These are phyloP conservation scores for pig (Sus scrofa) DNA, from an alignment of 2,113 vertebrate species.

Conservation along the genomic window DNA sequence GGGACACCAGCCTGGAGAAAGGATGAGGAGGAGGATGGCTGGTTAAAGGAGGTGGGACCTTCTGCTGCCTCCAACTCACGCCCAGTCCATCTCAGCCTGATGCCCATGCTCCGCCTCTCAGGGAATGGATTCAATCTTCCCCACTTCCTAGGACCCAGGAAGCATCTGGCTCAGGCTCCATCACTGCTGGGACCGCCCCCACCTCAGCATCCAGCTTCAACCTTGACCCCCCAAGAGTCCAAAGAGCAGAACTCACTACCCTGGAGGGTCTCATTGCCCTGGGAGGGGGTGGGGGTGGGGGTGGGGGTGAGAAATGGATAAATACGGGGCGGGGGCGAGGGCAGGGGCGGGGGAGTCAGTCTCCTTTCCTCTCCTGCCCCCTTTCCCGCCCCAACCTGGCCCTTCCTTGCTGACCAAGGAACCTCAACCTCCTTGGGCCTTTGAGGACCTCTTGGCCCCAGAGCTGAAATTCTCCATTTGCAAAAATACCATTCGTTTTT, in stretches of 20 bases:
- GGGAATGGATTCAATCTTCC: not conserved
- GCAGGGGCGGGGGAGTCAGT: not conserved
- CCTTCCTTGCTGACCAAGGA: not conserved
- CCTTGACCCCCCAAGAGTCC: no score
- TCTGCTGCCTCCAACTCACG: not conserved
- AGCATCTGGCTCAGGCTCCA: not conserved
- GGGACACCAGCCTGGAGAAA: not conserved
- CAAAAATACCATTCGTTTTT: not conserved
- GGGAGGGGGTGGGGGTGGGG: no score
- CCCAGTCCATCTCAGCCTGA: not conserved
- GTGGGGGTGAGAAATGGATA: no score
- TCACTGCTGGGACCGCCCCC: no score
- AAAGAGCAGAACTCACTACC: not conserved
- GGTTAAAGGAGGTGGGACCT: no score
- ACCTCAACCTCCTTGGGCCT: not conserved
- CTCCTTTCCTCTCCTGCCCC: not conserved
- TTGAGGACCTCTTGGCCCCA: not conserved
- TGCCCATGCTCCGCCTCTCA: not conserved
- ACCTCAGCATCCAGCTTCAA: not conserved
- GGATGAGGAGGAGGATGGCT: not conserved
- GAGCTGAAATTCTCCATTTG: not conserved
- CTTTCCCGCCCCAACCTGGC: not conserved
- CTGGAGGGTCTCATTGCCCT: not conserved
- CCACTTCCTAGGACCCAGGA: not conserved
- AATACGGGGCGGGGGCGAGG: no score